Conservation (phyloP, 2,113 vertebrate genomes). For the Xiphophorus maculatus region DNA sequence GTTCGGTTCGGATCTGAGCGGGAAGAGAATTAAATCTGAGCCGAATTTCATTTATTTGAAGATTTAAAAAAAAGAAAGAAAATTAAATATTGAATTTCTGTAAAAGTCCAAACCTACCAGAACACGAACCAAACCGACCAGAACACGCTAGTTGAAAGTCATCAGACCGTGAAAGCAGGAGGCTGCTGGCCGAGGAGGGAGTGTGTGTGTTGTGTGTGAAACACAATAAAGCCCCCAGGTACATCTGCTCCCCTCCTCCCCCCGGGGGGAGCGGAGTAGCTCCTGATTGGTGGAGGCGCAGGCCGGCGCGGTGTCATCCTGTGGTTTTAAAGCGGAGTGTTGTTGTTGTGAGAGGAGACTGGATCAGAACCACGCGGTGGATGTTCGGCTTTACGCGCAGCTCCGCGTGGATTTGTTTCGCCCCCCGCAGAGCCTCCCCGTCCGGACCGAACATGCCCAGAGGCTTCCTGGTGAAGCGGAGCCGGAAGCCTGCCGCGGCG, state of each 20-base stretch:
- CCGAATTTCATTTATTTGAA: too few species aligned
- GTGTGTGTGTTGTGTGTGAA: conserved; percentile 59
- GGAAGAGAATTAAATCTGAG: too few species aligned
- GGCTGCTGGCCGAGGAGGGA: conserved; percentile 71
- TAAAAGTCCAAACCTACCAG: too few species aligned
- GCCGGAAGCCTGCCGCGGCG: conserved; percentile 82
- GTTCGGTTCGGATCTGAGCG: neutral
- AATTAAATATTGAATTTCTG: too few species aligned
- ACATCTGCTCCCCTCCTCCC: conserved; percentile 78
- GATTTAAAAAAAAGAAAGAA: too few species aligned
- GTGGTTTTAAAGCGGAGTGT: conserved; percentile 83
- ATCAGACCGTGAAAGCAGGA: conserved; percentile 85
- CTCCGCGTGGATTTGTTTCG: conserved; percentile 40
- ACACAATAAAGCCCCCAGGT: conserved; percentile 78
- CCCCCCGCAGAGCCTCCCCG: conserved; percentile 62
- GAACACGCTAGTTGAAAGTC: conserved; percentile 82
- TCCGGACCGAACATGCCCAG: conserved; percentile 84
- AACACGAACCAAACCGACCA: too few species aligned
- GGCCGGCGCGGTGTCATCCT: conserved; percentile 84
- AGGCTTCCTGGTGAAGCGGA: conserved; percentile 91
- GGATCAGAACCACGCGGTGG: conserved; percentile 48
- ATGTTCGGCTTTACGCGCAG: conserved; percentile 37
- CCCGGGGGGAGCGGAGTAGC: conserved; percentile 55
- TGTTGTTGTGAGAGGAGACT: conserved; percentile 68
- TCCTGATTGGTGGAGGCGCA: conserved; percentile 86